These are phyloP conservation scores for Drosophila pallidifrons DNA, from an alignment of 1,140 invertebrate species.

Conservation along the genomic window DNA sequence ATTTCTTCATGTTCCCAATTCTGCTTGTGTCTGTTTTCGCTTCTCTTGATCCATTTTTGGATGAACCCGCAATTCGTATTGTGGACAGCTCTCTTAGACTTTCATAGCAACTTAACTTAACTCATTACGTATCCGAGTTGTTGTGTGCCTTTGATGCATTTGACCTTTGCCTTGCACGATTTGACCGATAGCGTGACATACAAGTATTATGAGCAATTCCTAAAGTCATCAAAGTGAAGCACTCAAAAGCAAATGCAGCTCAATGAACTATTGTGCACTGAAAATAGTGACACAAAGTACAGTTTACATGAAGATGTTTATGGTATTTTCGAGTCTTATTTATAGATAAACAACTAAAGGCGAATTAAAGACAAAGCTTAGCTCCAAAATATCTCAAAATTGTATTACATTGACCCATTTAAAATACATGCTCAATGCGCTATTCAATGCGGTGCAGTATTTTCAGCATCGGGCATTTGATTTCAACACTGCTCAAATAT, in stretches of 20 bases:
- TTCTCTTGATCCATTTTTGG: conserved; percentile 9
- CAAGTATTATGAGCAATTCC: conserved; percentile 20
- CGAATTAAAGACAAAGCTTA: too few species aligned
- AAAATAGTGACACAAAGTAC: not conserved
- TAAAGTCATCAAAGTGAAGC: conserved; percentile 27
- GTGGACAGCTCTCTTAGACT: conserved; percentile 1
- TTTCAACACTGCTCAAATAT: conserved; percentile 69
- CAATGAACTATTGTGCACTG: not conserved
- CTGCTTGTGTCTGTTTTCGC: conserved; percentile 4
- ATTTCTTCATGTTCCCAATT: conserved; percentile 62
- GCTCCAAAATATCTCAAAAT: not conserved
- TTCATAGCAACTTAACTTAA: not conserved
- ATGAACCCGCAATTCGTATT: conserved; percentile 16
- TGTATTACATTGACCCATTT: conserved; percentile 30
- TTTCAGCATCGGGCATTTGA: conserved; percentile 60
- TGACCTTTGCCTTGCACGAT: conserved; percentile 45
- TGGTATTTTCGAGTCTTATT: too few species aligned
- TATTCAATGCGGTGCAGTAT: conserved; percentile 4
- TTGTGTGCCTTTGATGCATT: conserved; percentile 22
- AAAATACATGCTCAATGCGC: not conserved
- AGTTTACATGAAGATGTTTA: too few species aligned
- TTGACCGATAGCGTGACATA: conserved; percentile 47
- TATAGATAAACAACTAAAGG: too few species aligned
- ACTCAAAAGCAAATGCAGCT: not conserved
- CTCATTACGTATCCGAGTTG: conserved; percentile 4